Evolutionary conservation across 1,140 invertebrate genomes (phyloP).

Genomic region (Drosophila truncata): DNA sequence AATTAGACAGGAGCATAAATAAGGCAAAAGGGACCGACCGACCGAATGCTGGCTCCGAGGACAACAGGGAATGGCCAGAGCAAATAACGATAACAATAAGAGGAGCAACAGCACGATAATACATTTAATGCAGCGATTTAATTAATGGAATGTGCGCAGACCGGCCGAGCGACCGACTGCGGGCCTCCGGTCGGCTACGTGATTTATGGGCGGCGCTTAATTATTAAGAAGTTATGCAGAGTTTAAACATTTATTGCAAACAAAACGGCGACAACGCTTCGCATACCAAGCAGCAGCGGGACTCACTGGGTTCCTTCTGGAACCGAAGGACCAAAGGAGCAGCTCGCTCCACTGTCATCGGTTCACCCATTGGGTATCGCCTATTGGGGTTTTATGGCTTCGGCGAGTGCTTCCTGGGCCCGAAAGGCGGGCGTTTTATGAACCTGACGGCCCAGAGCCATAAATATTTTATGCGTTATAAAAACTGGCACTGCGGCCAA

Average conservation of each 20-base stretch:
- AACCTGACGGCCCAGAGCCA: constrained; percentile 54
- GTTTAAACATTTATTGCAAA: constrained; percentile 81
- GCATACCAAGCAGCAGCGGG: constrained; percentile 59
- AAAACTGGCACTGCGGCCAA: constrained; percentile 52
- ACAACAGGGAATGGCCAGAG: constrained; percentile 29
- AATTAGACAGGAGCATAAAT: constrained; percentile 71
- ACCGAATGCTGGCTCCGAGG: constrained; percentile 10
- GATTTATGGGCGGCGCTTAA: constrained; percentile 73
- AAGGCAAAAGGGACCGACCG: constrained; percentile 45
- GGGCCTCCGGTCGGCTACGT: constrained; percentile 35
- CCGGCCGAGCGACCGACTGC: constrained; percentile 1
- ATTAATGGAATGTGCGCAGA: constrained; percentile 62
- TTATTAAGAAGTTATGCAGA: constrained; percentile 80
- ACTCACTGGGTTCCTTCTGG: background rate
- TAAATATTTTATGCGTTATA: constrained; percentile 80
- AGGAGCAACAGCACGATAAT: constrained; percentile 41
- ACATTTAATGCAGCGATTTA: constrained; percentile 70
- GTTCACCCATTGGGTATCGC: constrained; percentile 45
- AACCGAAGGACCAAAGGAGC: constrained; percentile 1
- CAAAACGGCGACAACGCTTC: constrained; percentile 66
- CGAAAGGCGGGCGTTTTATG: constrained; percentile 60
- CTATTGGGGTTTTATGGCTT: constrained; percentile 57
- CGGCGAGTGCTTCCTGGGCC: constrained; percentile 17
- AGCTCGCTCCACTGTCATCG: constrained; percentile 4
- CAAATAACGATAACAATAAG: constrained; percentile 45